Evolutionary conservation across 2,888 invertebrate genomes (phyloP).

Genomic region (Hirtodrosophila alboralis): DNA sequence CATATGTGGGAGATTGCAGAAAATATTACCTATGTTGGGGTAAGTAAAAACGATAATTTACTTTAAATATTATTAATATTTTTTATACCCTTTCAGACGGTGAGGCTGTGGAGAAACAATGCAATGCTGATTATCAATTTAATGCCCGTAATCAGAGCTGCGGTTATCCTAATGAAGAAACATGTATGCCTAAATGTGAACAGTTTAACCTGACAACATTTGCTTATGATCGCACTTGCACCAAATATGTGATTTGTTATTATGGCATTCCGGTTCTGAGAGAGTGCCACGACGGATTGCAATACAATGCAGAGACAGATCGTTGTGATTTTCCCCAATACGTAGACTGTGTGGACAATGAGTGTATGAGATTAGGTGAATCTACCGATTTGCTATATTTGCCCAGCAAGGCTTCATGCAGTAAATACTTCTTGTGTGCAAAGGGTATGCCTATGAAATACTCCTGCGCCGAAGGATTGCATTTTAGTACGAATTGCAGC

Average conservation of each 20-base stretch:
- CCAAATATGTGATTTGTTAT: conserved; percentile 80
- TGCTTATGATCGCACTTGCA: conserved; percentile 78
- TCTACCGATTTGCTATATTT: conserved; percentile 67
- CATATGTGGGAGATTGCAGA: conserved; percentile 61
- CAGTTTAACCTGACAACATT: conserved; percentile 53
- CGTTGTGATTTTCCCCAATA: conserved; percentile 81
- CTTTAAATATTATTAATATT: not conserved
- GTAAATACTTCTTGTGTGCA: conserved; percentile 76
- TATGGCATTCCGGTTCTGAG: conserved; percentile 66
- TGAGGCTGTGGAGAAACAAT: conserved; percentile 45
- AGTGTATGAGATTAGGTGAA: conserved; percentile 70
- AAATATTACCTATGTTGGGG: conserved; percentile 73
- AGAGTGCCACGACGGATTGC: conserved; percentile 76
- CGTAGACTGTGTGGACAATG: conserved; percentile 79
- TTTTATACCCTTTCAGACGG: conserved; percentile 31
- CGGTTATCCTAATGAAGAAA: not conserved
- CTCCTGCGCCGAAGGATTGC: conserved; percentile 68
- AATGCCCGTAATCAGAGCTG: conserved; percentile 65
- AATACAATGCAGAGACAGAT: conserved; percentile 78
- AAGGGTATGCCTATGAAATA: conserved; percentile 60
- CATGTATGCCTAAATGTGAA: conserved; percentile 56
- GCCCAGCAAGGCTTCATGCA: conserved; percentile 72
- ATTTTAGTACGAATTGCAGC: conserved; percentile 66
- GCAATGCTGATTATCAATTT: conserved; percentile 56
- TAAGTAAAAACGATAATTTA: conserved; percentile 13